Evolutionary conservation across 2,888 invertebrate species (phyloP).

Genomic region (Morpho deidamia): DNA sequence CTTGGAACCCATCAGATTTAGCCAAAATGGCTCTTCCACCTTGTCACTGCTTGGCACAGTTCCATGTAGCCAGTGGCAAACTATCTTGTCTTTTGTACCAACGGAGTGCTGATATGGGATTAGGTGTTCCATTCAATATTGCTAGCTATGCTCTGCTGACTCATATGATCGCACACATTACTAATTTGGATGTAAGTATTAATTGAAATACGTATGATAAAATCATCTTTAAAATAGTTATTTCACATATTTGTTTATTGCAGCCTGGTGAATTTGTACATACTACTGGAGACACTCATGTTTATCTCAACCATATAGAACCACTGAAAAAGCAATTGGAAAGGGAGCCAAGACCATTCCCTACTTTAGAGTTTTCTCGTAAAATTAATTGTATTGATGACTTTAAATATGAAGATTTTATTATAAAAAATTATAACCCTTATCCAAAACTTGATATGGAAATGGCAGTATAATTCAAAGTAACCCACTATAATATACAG

Average conservation of each 20-base stretch:
- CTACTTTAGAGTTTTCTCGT: constrained; percentile 86
- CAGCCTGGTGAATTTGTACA: constrained; percentile 96
- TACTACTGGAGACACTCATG: constrained; percentile 96
- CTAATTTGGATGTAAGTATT: constrained; percentile 85
- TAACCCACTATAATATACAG: not conserved
- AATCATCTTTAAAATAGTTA: not conserved
- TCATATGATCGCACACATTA: constrained; percentile 97
- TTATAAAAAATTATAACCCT: constrained; percentile 90
- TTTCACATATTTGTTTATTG: constrained; percentile 25
- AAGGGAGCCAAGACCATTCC: constrained; percentile 89
- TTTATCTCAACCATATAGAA: constrained; percentile 93
- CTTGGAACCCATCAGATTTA: constrained; percentile 96
- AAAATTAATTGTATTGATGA: constrained; percentile 89
- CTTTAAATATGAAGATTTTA: constrained; percentile 92
- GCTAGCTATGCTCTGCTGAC: constrained; percentile 97
- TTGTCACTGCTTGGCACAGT: constrained; percentile 96
- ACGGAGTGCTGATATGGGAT: constrained; percentile 97
- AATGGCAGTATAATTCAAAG: constrained; percentile 86
- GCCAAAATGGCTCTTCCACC: constrained; percentile 97
- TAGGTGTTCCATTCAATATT: constrained; percentile 99
- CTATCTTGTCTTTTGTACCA: constrained; percentile 96
- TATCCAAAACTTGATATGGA: constrained; percentile 94
- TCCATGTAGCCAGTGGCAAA: constrained; percentile 91
- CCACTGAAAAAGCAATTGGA: constrained; percentile 88
- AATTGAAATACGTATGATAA: not conserved